Evolutionary conservation across 2,888 invertebrate genomes (phyloP), one percentile per base, ranked within the genome.

Genomic region (Euspilapteryx auroguttella): DNA sequence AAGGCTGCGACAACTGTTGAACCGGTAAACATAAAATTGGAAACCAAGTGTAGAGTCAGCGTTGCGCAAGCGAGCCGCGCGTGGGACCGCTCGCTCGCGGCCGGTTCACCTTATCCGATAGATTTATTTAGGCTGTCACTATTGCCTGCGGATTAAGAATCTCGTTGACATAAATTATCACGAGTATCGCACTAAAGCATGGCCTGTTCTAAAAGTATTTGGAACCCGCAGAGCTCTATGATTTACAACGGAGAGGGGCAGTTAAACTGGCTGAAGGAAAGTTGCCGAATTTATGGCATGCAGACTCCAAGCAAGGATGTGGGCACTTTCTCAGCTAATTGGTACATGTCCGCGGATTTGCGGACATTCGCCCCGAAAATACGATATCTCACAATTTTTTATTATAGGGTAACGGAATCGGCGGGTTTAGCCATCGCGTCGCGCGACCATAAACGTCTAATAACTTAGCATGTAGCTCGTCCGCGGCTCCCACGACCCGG

Each of bases 11-110:
- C 71, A 59, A 64, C 57, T 68, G 61, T 41, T 54, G 55, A 73
- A 75, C 73, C 73, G 73, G 73, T 75, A 71, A 73, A 75, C 73
- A 71, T 73, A 73, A 75, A 73, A 71, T 75, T 73, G 73, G 69
- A 73, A 73, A 73, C 73, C 68, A 63, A 69, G 58, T 66, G 68
- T 69, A 61, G 68, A 62, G 51, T 58, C 50, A 45, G 46, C 40
- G 65, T 75, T 75, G 75, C 71, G 68, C 69, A 71, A 73, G 57
- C 57, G 59, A 45, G 49, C 64, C 45, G 44, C 54, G 64, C 66
- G 66, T 68, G 71, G 68, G 69, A 61, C 56, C 66, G 57, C 52
- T 55, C 62, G 36, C 29, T 26, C 36, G 33, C 27, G 24, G 35
- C 32, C 32, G 32, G 30, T 42, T 54, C 40, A 30, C 34, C 32